A percentile compares a stretch with the other conserved stretches of the same genome.
Evolutionary conservation across 2,888 invertebrate species (phyloP).

Genomic region (Brachycybe producta): DNA sequence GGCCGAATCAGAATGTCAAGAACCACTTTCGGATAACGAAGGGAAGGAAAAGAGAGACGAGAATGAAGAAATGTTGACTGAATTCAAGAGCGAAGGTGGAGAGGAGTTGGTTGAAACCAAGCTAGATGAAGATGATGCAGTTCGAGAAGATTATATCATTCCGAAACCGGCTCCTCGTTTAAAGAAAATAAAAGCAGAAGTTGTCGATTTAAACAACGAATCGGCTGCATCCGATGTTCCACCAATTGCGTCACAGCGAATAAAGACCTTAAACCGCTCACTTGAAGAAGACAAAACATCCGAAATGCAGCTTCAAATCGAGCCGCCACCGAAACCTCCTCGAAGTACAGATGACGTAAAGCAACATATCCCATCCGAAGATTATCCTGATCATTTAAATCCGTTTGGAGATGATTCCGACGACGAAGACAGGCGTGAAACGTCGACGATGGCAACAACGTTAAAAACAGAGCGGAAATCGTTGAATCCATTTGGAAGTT

Average conservation of each 20-base stretch:
- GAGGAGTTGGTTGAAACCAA: constrained; percentile 25
- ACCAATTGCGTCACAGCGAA: background rate
- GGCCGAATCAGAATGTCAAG: too few relatives aligned
- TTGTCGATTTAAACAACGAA: background rate
- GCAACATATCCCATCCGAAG: constrained; percentile 22
- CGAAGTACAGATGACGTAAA: background rate
- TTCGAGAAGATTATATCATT: too few relatives aligned
- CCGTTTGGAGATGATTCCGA: constrained; percentile 64
- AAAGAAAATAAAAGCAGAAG: background rate
- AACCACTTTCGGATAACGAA: too few relatives aligned
- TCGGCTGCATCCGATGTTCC: background rate
- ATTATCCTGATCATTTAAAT: constrained; percentile 67
- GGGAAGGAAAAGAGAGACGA: too few relatives aligned
- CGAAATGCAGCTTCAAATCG: constrained; percentile 16
- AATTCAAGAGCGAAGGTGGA: too few relatives aligned
- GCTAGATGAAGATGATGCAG: constrained; percentile 12
- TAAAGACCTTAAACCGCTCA: background rate
- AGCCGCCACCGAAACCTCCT: too few relatives aligned
- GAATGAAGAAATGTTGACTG: too few relatives aligned
- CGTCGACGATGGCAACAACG: background rate
- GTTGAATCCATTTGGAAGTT: constrained; percentile 21
- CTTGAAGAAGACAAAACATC: constrained; percentile 14
- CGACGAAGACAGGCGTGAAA: constrained; percentile 22
- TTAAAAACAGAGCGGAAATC: background rate
- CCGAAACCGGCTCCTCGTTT: background rate